phyloP scores from a whole-genome alignment of 2,113 vertebrate genomes.

The Hassar affinis region DNA sequence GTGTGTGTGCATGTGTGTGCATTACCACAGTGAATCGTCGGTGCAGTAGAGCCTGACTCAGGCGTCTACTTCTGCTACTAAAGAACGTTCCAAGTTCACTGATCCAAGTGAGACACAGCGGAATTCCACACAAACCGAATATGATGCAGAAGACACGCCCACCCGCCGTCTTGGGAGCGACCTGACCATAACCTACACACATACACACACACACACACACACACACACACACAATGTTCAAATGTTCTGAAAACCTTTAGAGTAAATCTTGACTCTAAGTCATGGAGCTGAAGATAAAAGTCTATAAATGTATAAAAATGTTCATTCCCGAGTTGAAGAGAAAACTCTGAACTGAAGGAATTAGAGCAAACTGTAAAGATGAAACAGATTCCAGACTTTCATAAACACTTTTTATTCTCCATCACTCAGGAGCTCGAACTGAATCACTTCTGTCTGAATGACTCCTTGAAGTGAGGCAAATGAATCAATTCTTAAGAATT shows the following conservation, averaged over 20 bases:
- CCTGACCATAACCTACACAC: constrained; percentile 88
- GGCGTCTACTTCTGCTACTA: constrained; percentile 86
- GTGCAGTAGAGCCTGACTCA: constrained; percentile 86
- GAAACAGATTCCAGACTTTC: too few species aligned
- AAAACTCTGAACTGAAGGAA: neutral
- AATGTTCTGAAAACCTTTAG: neutral
- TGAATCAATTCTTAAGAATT: neutral
- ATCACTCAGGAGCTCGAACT: neutral
- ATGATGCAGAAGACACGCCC: constrained; percentile 95
- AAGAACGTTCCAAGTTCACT: constrained; percentile 95
- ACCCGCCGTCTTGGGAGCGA: constrained; percentile 86
- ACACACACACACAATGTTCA: neutral
- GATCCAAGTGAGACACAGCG: constrained; percentile 94
- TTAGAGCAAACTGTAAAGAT: too few species aligned
- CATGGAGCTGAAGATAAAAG: neutral
- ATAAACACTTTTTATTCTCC: too few species aligned
- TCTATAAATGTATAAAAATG: neutral
- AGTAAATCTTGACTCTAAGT: too few species aligned
- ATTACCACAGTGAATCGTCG: constrained; percentile 88
- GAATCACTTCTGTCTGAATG: neutral
- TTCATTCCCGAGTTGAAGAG: too few species aligned
- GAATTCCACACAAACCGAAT: constrained; percentile 94
- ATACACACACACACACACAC: constrained; percentile 31
- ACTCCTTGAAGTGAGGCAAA: neutral
- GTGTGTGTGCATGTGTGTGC: neutral